Evolutionary conservation across 2,797 vertebrate species (phyloP).

Genomic region (Coendou prehensilis): DNA sequence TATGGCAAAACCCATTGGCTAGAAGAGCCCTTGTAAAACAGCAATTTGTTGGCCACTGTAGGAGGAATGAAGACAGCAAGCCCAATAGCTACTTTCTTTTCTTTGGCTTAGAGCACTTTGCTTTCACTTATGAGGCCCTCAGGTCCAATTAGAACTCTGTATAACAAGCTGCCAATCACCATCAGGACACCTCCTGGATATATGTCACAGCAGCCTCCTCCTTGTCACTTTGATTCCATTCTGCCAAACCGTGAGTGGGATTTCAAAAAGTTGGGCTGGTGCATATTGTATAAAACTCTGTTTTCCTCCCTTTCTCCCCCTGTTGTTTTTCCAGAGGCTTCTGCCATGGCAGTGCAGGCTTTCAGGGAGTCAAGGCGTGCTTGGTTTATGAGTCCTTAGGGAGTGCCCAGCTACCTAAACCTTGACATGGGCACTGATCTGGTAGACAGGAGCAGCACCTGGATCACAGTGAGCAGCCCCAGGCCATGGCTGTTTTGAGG

Average conservation of each 20-base stretch:
- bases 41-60: conserved; percentile 52
- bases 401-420: neutral
- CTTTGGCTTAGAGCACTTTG: conserved; percentile 67
- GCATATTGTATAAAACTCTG: conserved; percentile 40
- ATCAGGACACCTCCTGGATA: conserved; percentile 56
- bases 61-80: conserved; percentile 70
- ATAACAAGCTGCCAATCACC: conserved; percentile 80
- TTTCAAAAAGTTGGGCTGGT: conserved; percentile 62
- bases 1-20: conserved; percentile 24
- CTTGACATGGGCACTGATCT: neutral
- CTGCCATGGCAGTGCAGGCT: neutral
- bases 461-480: neutral
- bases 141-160: conserved; percentile 80
- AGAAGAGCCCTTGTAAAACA: conserved; percentile 45
- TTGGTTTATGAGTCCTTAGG: neutral
- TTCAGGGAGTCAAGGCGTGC: neutral
- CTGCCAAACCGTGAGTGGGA: conserved; percentile 14
- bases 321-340: conserved; percentile 4
- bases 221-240: conserved; percentile 68
- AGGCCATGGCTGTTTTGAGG: neutral
- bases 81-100: conserved; percentile 36
- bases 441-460: neutral
- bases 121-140: conserved; percentile 78
- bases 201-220: conserved; percentile 71
- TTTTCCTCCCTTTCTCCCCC: neutral